Percentiles rank a stretch among this genome's conserved stretches.
Evolutionary conservation across 2,888 invertebrate species (phyloP).

Genomic region (Himalopsyche anomala): DNA sequence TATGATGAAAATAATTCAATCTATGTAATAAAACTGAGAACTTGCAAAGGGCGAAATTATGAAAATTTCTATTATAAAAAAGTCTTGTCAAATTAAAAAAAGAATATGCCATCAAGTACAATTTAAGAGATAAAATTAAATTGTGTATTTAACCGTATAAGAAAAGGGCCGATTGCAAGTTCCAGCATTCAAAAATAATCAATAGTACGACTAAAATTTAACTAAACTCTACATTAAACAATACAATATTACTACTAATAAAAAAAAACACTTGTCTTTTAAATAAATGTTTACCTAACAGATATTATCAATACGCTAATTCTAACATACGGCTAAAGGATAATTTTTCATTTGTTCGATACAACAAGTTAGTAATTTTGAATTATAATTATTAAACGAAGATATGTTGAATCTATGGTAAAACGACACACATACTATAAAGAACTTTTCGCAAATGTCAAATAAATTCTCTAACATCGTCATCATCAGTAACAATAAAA

Average conservation of each 20-base stretch:
- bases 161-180: background rate
- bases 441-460: background rate
- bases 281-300: constrained; percentile 47
- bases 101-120: too few species aligned
- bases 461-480: constrained; percentile 4
- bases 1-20: constrained; percentile 23
- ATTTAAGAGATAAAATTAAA: too few species aligned
- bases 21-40: constrained; percentile 21
- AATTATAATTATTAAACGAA: constrained; percentile 41
- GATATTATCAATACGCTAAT: constrained; percentile 34
- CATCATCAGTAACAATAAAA: constrained; percentile 25
- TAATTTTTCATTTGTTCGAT: constrained; percentile 35
- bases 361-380: constrained; percentile 31
- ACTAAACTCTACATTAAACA: constrained; percentile 31
- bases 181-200: constrained; percentile 3
- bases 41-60: background rate
- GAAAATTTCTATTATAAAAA: too few species aligned
- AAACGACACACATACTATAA: constrained; percentile 31
- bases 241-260: constrained; percentile 41
- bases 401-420: constrained; percentile 43
- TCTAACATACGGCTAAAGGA: constrained; percentile 27
- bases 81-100: too few species aligned
- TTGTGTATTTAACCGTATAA: too few species aligned
- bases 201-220: constrained; percentile 8
- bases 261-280: constrained; percentile 37